These are phyloP conservation scores for Emydocephalus ijimae DNA, from an alignment of 2,113 vertebrate species.

Conservation along the genomic window DNA sequence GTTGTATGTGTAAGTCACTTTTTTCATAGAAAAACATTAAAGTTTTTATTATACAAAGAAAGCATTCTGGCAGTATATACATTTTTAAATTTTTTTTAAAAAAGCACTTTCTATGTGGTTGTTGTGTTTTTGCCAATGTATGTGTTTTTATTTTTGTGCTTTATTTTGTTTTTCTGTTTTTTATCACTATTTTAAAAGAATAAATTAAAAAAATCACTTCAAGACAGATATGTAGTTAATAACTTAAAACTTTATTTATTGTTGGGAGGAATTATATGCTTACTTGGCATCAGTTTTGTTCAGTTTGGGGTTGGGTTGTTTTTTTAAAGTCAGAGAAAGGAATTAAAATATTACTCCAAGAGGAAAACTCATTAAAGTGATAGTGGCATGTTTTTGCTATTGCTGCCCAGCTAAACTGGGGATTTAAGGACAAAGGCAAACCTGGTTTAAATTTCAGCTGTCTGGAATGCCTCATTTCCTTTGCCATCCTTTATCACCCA, in stretches of 20 bases:
- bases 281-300: not conserved
- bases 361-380: slow-evolving; percentile 12
- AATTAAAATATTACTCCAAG: not conserved
- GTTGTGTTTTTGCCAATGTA: not conserved
- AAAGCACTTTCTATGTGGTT: not conserved
- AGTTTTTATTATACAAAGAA: not conserved
- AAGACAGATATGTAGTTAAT: not conserved
- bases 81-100: not conserved
- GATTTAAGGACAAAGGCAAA: slow-evolving; percentile 6
- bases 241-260: not conserved
- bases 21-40: not conserved
- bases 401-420: not conserved
- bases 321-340: not conserved
- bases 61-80: not conserved
- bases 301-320: not conserved
- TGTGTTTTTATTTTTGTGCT: not conserved
- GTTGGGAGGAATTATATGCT: not conserved
- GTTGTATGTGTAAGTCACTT: not conserved
- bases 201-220: not conserved
- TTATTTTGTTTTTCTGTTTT: not conserved
- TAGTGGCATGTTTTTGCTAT: not conserved
- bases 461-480: not conserved
- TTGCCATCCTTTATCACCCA: not conserved
- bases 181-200: not conserved
- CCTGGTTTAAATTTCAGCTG: not conserved